Percentiles rank a stretch among this genome's conserved stretches.
Conservation (phyloP, 2,888 invertebrate species). For the Saturnia japonica region DNA sequence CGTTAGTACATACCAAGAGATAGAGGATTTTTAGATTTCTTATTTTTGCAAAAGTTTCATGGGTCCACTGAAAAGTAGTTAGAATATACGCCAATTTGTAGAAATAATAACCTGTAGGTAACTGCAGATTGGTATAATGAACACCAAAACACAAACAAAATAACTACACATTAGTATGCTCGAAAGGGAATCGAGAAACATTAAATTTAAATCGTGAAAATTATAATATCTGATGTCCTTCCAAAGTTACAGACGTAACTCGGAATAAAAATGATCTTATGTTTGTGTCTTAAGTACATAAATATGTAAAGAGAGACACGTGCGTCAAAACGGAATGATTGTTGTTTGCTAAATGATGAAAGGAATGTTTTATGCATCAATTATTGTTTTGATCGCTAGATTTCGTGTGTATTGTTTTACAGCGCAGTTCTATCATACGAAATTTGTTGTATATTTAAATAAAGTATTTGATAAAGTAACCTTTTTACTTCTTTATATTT, state of each 20-base stretch:
- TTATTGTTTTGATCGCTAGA: not conserved
- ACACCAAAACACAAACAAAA: not conserved
- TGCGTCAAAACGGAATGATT: slow-evolving; percentile 50
- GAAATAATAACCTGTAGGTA: not conserved
- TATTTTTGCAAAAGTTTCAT: not conserved
- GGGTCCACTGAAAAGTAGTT: not conserved
- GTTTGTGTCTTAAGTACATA: slow-evolving; percentile 4
- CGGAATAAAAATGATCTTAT: not conserved
- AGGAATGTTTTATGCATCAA: slow-evolving; percentile 21
- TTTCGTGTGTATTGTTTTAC: not conserved
- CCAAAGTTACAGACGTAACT: not conserved
- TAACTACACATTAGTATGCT: not conserved
- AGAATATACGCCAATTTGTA: not conserved
- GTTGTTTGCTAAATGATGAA: slow-evolving; percentile 40
- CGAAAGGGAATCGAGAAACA: not conserved
- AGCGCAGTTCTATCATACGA: not conserved
- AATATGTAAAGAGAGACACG: slow-evolving; percentile 57
- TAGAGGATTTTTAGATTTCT: not conserved
- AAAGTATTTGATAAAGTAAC: not conserved
- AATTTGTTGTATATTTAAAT: not conserved
- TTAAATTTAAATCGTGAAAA: not conserved
- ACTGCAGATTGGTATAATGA: not conserved
- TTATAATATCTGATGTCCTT: slow-evolving; percentile 3
- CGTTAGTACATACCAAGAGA: not conserved
- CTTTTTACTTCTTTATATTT: not conserved